Evolutionary conservation across 2,113 vertebrate genomes (phyloP).

Genomic region (Sceloporus undulatus): DNA sequence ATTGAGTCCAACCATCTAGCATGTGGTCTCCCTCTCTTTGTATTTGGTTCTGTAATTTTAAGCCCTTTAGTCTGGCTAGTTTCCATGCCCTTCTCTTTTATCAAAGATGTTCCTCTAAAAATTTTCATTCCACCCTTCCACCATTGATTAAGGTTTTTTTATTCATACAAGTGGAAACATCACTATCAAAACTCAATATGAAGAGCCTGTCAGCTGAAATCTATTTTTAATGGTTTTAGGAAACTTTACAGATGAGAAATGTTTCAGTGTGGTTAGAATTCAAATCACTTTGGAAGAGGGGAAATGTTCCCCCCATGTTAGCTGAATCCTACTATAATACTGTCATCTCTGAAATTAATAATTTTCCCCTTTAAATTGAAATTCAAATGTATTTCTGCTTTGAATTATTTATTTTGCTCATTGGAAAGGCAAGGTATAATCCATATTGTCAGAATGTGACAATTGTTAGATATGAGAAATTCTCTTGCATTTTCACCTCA

Average conservation of each 20-base stretch:
- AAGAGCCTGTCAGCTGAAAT: slow-evolving; percentile 44
- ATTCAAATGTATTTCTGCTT: slow-evolving; percentile 55
- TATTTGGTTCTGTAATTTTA: background rate
- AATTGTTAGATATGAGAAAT: slow-evolving; percentile 6
- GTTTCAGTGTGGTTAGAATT: slow-evolving; percentile 60
- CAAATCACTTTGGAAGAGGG: slow-evolving; percentile 30
- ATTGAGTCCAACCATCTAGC: too few species aligned
- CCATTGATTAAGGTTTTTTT: slow-evolving; percentile 36
- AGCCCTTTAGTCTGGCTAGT: slow-evolving; percentile 35
- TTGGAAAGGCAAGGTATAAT: slow-evolving; percentile 16
- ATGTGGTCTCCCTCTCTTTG: background rate
- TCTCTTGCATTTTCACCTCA: background rate
- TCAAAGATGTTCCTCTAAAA: slow-evolving; percentile 17
- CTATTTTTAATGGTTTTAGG: slow-evolving; percentile 69
- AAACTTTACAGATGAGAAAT: slow-evolving; percentile 58
- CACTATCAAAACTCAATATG: slow-evolving; percentile 57
- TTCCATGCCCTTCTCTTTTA: slow-evolving; percentile 5
- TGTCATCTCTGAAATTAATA: slow-evolving; percentile 47
- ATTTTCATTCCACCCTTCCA: background rate
- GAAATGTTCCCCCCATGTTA: slow-evolving; percentile 34
- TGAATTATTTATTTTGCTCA: slow-evolving; percentile 42
- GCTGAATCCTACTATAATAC: slow-evolving; percentile 6
- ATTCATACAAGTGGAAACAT: slow-evolving; percentile 65
- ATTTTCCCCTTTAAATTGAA: slow-evolving; percentile 50
- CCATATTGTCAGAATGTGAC: background rate